Conservation (phyloP, 2,888 invertebrate species). For the Aethes cnicana region DNA sequence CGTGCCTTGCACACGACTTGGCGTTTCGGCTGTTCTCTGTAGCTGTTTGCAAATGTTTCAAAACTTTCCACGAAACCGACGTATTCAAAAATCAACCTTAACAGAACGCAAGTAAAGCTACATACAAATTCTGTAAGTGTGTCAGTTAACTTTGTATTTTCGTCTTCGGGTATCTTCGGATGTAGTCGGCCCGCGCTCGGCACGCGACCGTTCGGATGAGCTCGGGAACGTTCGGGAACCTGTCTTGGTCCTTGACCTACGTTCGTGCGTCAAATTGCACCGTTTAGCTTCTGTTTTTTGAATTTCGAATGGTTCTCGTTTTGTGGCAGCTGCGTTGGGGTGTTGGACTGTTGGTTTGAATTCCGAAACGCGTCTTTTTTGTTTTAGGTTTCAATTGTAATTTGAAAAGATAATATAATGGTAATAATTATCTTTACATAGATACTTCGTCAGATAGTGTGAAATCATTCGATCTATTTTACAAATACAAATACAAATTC, state of each 20-base stretch:
- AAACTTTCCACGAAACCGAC: no score
- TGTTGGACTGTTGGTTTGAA: no score
- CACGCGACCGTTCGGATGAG: slow-evolving; percentile 16
- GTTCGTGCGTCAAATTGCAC: slow-evolving; percentile 29
- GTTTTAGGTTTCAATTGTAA: no score
- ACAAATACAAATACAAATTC: no score
- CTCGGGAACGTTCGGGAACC: slow-evolving; percentile 20
- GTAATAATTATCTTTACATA: no score
- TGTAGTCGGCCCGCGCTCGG: slow-evolving; percentile 2
- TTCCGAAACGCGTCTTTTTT: background rate
- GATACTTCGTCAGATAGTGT: no score
- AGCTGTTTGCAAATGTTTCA: no score
- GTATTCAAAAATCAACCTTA: no score
- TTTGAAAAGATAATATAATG: no score
- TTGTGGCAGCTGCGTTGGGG: no score
- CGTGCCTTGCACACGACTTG: slow-evolving; percentile 20
- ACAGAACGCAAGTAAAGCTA: no score
- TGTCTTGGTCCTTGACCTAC: slow-evolving; percentile 30
- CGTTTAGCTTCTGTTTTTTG: slow-evolving; percentile 19
- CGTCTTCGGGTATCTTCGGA: slow-evolving; percentile 11
- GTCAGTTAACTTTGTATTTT: slow-evolving; percentile 1
- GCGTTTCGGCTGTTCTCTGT: slow-evolving; percentile 3
- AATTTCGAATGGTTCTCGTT: background rate
- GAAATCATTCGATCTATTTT: no score
- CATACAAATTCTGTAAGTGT: background rate